Evolutionary conservation across 2,888 invertebrate genomes (phyloP), one percentile per base, ranked within the genome.

Genomic region (Peribatodes rhomboidaria): DNA sequence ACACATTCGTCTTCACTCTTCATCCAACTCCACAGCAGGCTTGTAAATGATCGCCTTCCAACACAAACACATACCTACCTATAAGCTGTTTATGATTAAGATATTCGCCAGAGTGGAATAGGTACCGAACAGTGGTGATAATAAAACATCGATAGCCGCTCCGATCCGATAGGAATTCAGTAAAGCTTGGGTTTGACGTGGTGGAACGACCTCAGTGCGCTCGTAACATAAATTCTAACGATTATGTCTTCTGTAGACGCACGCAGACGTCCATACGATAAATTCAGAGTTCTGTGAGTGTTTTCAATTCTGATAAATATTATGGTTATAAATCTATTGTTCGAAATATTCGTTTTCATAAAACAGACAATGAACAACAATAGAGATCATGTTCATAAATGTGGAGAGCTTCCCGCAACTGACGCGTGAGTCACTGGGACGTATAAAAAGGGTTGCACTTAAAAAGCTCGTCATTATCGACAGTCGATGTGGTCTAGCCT

Each of bases 401-500:
- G 59, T 31, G 1, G 31, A 49, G 47, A 57, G 54, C 16, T 60
- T 59, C 20, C 37, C 20, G 37, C 37, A 35, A 39, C 27, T 7
- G 54, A 44, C 9, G 22, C 27, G 16, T 61, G 65, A 65, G 37
- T 68, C 65, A 76, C 78, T 79, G 72, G 70, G 47, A 18, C 4
- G 52, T 60, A 60, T 65, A 65, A 61, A 66, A 66, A 55, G 55
- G 44, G 14, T 54, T 67, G 46, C 64, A 61, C 42, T 47, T 58
- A 14, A 47, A 50, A 59, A 52, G 22, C 22, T 60, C 50, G 52
- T 39, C 65, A 53, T 56, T 56, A 60, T 44, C 39, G 20, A 11
- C 10, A 10, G 27, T n/a, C 56, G 61, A 69, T 66, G 60, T 70
- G 58, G n/a, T 47, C 72, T 67, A 76, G 77, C 83, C 83, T 81